A percentile compares a stretch with the other conserved stretches of the same genome.
Conservation (phyloP, 2,888 invertebrate species). For the Vandiemenella viatica region DNA sequence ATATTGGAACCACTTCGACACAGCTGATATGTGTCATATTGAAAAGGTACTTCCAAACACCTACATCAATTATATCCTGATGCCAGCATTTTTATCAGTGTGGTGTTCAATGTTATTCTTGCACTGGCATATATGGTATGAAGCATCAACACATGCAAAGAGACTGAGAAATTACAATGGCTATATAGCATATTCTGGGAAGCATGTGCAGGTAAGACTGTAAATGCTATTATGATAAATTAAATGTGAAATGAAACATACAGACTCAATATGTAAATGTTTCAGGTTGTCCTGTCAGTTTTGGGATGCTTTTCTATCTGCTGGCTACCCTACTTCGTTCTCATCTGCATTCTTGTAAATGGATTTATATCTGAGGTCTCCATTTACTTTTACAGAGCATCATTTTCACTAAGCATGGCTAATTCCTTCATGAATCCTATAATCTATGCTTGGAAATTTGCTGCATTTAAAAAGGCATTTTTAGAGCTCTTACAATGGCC, state of each 20-base stretch:
- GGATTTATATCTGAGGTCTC: constrained; percentile 23
- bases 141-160: constrained; percentile 56
- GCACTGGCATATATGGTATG: constrained; percentile 64
- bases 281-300: constrained; percentile 58
- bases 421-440: constrained; percentile 70
- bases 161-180: constrained; percentile 39
- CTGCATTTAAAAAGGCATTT: constrained; percentile 59
- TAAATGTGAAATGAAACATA: neutral
- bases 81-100: constrained; percentile 54
- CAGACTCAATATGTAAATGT: neutral
- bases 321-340: constrained; percentile 65
- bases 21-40: constrained; percentile 47
- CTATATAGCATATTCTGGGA: constrained; percentile 43
- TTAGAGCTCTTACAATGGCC: constrained; percentile 49
- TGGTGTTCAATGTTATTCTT: constrained; percentile 61
- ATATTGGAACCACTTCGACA: constrained; percentile 63
- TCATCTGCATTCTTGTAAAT: constrained; percentile 45
- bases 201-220: constrained; percentile 57
- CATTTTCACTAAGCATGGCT: constrained; percentile 57
- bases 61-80: constrained; percentile 33
- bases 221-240: neutral
- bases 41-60: constrained; percentile 41
- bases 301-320: constrained; percentile 66
- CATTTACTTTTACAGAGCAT: constrained; percentile 40
- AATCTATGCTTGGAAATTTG: constrained; percentile 75